Conservation (phyloP, 1,140 invertebrate genomes). For the Penaeus chinensis region DNA sequence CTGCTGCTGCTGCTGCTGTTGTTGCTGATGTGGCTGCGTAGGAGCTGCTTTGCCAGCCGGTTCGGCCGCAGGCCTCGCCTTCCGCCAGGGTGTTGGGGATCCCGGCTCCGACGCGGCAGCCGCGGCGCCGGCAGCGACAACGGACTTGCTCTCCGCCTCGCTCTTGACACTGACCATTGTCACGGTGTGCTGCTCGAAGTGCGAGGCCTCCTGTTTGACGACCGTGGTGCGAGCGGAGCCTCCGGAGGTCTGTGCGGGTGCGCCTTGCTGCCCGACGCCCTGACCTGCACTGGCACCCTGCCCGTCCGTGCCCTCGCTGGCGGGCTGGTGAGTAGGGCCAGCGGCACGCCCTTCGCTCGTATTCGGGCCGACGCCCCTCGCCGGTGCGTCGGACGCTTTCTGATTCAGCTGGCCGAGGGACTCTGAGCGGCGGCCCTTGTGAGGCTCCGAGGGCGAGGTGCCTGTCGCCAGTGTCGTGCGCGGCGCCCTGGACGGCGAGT, state of each 20-base stretch:
- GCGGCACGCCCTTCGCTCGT: neutral
- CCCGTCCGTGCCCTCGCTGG: neutral
- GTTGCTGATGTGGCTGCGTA: neutral
- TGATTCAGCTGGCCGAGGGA: neutral
- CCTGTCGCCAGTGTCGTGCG: neutral
- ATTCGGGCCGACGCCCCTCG: neutral
- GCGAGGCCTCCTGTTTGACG: neutral
- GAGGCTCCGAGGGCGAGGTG: neutral
- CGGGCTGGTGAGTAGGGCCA: neutral
- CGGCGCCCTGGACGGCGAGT: constrained; percentile 24
- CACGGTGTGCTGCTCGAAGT: neutral
- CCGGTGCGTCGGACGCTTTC: neutral
- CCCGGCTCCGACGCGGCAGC: no score
- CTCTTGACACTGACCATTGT: constrained; percentile 29
- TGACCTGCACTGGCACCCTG: constrained; percentile 23
- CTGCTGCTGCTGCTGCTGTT: neutral
- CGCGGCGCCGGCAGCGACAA: neutral
- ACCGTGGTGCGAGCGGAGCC: constrained; percentile 8
- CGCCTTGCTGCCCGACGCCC: neutral
- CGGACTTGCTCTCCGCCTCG: constrained; percentile 4
- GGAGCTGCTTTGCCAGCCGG: neutral
- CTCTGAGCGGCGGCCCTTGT: neutral
- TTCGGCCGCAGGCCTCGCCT: neutral
- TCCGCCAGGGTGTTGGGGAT: constrained; percentile 1
- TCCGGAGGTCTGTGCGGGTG: neutral